Base-by-base conservation (phyloP, 2,113 vertebrate species). In the Passer montanus region DNA sequence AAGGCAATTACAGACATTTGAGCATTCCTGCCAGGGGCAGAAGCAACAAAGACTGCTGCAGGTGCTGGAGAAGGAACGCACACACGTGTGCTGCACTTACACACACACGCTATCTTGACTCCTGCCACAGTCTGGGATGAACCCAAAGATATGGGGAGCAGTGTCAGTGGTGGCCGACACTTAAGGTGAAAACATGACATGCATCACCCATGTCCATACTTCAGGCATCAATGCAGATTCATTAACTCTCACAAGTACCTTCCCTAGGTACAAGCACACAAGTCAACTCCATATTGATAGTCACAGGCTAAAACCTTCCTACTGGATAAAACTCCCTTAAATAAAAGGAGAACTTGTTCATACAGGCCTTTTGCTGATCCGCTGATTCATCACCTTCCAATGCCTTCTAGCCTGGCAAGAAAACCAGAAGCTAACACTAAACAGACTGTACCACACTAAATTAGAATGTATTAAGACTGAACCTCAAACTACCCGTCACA, bases 81-180 rank as follows among this genome's bases (percentile, higher is more conserved):
- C 63, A 79, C 2, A 5, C 16, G 46, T n/a, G 21, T 2, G 1
- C n/a, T 69, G 49, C 44, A n/a, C 43, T 49, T 53, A 28, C 7
- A 50, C 13, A 75, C 23, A 35, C 3, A 12, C 10, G 22, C 12
- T 14, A 50, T 13, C 59, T 31, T 20, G 17, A 12, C 31, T n/a
- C 22, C 30, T 1, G 7, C 70, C n/a, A 28, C 0, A 0, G 28
- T 12, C 0, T 72, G 44, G 23, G 64, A 76, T n/a, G 56, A 46
- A 55, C 26, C 13, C 12, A 11, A 28, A 46, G 2, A 10, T 1
- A n/a, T 0, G 1, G 33, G 1, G 33, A 70, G 31, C 53, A 23
- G 41, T 10, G 26, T 28, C 67, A 87, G 41, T 0, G 1, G 31
- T 35, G 66, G 27, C 26, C 33, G n/a, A 68, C 4, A 31, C 23